Evolutionary conservation across 2,113 vertebrate genomes (phyloP).

Genomic region (Clarias magur): DNA sequence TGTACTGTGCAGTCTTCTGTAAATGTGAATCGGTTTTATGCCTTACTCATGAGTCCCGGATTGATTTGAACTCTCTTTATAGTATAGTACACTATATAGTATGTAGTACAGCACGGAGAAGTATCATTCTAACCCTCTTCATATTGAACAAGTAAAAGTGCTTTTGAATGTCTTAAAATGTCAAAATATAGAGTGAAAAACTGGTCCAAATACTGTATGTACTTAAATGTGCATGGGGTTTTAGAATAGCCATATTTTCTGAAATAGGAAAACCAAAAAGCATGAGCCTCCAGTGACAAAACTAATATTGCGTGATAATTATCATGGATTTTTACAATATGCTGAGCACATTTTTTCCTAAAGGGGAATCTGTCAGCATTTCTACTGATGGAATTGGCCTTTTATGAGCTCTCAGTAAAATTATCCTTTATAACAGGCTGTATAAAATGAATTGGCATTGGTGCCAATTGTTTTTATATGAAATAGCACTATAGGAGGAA

Average conservation of each 20-base stretch:
- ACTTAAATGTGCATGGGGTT: not conserved
- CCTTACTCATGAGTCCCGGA: too few relatives aligned
- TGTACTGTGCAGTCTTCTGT: too few relatives aligned
- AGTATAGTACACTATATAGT: not conserved
- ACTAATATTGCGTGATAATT: slow-evolving; percentile 75
- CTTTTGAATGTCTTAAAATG: not conserved
- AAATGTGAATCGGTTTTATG: too few relatives aligned
- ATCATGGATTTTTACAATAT: slow-evolving; percentile 72
- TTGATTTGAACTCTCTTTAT: not conserved
- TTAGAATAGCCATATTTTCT: slow-evolving; percentile 30
- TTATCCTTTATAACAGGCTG: slow-evolving; percentile 57
- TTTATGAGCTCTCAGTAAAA: slow-evolving; percentile 75
- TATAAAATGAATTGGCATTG: slow-evolving; percentile 68
- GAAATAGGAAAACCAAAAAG: slow-evolving; percentile 62
- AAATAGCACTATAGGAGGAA: slow-evolving; percentile 7
- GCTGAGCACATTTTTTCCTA: slow-evolving; percentile 66
- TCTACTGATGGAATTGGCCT: slow-evolving; percentile 68
- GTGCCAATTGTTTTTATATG: slow-evolving; percentile 28
- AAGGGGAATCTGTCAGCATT: slow-evolving; percentile 67
- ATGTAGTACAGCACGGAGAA: not conserved
- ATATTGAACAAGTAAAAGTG: not conserved
- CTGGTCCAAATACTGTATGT: not conserved
- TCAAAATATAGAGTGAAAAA: not conserved
- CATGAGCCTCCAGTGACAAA: slow-evolving; percentile 70
- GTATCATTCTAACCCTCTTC: not conserved